phyloP scores from a whole-genome alignment of 1,140 invertebrate genomes.

The Psilanteris sp. region DNA sequence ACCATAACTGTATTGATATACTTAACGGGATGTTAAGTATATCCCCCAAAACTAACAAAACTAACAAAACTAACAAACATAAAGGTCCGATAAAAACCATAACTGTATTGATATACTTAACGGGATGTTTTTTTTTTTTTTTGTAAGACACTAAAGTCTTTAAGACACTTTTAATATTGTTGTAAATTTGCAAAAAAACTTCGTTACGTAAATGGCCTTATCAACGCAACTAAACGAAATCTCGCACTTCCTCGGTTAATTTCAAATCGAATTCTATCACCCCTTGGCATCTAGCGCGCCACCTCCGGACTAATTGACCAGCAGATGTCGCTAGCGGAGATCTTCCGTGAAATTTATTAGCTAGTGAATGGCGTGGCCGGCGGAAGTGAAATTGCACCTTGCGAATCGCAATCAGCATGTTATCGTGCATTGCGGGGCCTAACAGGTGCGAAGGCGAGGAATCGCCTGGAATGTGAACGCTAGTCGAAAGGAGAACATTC shows the following conservation, averaged over 20 bases:
- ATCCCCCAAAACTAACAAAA: too few species aligned
- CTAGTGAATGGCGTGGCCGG: slow-evolving; percentile 25
- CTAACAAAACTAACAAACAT: too few species aligned
- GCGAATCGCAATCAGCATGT: slow-evolving; percentile 51
- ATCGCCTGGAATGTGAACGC: slow-evolving; percentile 37
- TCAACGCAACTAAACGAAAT: neutral
- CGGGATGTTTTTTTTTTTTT: too few species aligned
- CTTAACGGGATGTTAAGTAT: too few species aligned
- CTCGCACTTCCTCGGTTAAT: slow-evolving; percentile 9
- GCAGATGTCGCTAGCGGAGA: slow-evolving; percentile 44
- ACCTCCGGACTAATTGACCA: slow-evolving; percentile 48
- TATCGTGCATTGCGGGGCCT: slow-evolving; percentile 49
- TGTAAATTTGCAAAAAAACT: too few species aligned
- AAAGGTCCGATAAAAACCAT: too few species aligned
- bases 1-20: too few species aligned
- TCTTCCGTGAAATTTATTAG: slow-evolving; percentile 49
- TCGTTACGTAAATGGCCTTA: neutral
- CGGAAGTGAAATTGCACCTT: slow-evolving; percentile 60
- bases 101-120: too few species aligned
- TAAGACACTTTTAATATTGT: too few species aligned
- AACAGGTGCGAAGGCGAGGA: slow-evolving; percentile 57
- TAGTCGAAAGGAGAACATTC: slow-evolving; percentile 41
- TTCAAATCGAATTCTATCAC: slow-evolving; percentile 38
- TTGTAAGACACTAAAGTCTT: too few species aligned
- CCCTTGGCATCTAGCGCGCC: slow-evolving; percentile 35